Percentiles rank a stretch among this genome's conserved stretches.
Evolutionary conservation across 1,140 invertebrate species (phyloP).

Genomic region (Drosophila repletoides): DNA sequence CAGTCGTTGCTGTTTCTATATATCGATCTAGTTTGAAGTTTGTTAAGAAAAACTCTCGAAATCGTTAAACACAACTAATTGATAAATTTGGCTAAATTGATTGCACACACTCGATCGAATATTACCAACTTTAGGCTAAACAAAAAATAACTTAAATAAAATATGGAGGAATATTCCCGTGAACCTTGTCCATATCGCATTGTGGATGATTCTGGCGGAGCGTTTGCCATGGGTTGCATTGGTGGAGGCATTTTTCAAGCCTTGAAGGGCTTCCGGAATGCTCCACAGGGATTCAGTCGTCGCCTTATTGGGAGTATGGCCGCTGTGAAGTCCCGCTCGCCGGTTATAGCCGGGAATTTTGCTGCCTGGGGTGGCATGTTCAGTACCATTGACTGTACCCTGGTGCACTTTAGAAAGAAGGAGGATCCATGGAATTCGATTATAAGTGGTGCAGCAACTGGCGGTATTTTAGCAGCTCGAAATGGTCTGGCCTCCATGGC

Average conservation of each 20-base stretch:
- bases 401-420: conserved; percentile 96
- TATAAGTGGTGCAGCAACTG: conserved; percentile 96
- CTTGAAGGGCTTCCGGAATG: conserved; percentile 98
- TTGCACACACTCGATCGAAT: neutral
- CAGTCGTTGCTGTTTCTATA: neutral
- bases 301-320: conserved; percentile 88
- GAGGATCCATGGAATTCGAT: conserved; percentile 99
- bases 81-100: conserved; percentile 17
- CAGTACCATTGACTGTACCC: conserved; percentile 97
- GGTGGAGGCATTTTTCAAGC: conserved; percentile 98
- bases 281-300: conserved; percentile 88
- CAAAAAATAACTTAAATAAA: no score
- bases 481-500: conserved; percentile 97
- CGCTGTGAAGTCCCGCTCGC: conserved; percentile 93
- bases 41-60: no score
- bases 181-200: conserved; percentile 66
- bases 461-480: conserved; percentile 96
- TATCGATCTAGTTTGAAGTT: conserved; percentile 9
- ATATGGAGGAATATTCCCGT: conserved; percentile 97
- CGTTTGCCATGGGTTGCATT: conserved; percentile 99
- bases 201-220: conserved; percentile 89
- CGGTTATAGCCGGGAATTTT: conserved; percentile 96
- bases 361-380: conserved; percentile 98
- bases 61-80: conserved; percentile 18
- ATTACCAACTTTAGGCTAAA: neutral